Base-by-base conservation (phyloP, 2,888 invertebrate species). In the Rhimphoctona megacephalus region DNA sequence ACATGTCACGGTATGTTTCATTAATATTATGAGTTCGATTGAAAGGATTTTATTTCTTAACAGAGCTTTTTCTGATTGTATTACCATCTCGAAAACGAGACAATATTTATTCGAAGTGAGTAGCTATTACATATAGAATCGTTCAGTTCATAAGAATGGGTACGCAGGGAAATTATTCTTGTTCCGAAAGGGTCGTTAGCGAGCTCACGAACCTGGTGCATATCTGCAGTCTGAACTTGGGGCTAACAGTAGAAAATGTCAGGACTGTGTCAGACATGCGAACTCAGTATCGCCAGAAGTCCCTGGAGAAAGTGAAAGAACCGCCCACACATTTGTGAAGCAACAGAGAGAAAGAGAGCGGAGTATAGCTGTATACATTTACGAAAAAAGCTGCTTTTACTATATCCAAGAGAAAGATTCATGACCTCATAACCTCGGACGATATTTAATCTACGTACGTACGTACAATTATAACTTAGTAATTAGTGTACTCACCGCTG, bases 401-500 rank as follows among this genome's bases (percentile, higher is more conserved):
- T 30, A 30, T n/a, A 57, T 30, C 14, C 17, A 61, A 52, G 52
- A 54, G 64, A 8, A 46, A 54, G 25, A 25, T 54, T 49, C 33
- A 61, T 57, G 73, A 66, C 39, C 69, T 19, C 54, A 14, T 72
- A 46, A 61, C 22, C 22, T 64, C 81, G 11, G 22, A 39, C 52
- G 64, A 36, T 43, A 52, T 83, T 39, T 49, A 79, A 72, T 87
- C 57, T 49, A 43, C 79, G 69, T 74, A 72, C 14, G 30, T 11
- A 54, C 7, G 39, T 80, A 57, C 76, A 80, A 85, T 83, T 80
- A 80, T 72, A 70, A 83, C 46, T 83, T 83, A n/a, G 76, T 76
- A 72, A 83, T 61, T 66, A 72, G 69, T 57, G 64, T 79, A 85
- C 87, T 76, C 80, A 92, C 92, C 92, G 57, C 90, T 92, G 33